Evolutionary conservation across 37 sponge, comb jelly and placozoan species (phyloP), one percentile per base, ranked within the genome.

Genomic region (Crambe crambe): DNA sequence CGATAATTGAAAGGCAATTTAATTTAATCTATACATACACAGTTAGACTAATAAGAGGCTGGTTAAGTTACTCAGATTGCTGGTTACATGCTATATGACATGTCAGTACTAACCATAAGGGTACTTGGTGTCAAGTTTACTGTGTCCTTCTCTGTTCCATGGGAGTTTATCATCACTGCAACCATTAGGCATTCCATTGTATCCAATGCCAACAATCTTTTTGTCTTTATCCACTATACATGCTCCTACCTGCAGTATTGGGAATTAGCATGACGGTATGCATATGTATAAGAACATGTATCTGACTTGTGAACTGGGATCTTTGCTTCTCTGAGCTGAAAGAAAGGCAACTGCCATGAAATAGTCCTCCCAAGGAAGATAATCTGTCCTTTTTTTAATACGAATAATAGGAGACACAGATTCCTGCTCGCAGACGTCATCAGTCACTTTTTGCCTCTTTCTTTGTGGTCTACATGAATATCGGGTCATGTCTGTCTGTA

Each of bases 331-430:
- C 72, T 98, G 95, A 18, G 99, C 92, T 32, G 95, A 91, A 47
- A 98, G 82, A 60, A 98, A 92, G 38, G 99, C 99, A 0, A 98
- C 91, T 3, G 97, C 87, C 99, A 98, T 98, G 79, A 98, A 98
- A 69, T 98, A 98, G 25, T 96, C 97, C 23, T 87, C 85, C 99
- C 99, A 96, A 12, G 74, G 44, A 17, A 98, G 81, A 57, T 96
- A 96, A 72, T 92, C 89, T 22, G 0, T n/a, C 39, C 99, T 72
- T 76, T 96, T 96, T 80, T 51, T 81, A 23, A 84, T 36, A 1
- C 42, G 9, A n/a, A n/a, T 81, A 23, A n/a, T 32, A 23, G 8
- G 37, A 42, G 62, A 2, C 35, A 12, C 42, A 17, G 35, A 31
- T 6, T 60, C 17, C 21, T 10, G 37, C 15, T 70, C 43, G n/a